phyloP scores from a whole-genome alignment of 2,113 vertebrate species.

The Laticauda laticaudata region DNA sequence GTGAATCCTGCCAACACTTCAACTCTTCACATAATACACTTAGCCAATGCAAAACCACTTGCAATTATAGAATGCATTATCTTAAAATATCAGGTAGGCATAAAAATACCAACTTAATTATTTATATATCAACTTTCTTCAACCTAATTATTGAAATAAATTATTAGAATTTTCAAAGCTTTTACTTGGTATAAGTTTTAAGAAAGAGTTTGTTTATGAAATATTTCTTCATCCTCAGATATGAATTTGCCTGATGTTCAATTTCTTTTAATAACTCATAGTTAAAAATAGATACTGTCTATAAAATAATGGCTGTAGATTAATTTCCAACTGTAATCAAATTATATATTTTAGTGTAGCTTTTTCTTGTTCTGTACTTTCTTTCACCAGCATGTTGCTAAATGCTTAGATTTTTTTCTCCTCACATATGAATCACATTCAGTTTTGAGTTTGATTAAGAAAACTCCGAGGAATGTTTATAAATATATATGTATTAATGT shows the following conservation, averaged over 20 bases:
- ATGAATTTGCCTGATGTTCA: background rate
- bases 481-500: background rate
- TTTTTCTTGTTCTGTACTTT: background rate
- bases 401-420: background rate
- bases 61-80: constrained; percentile 74
- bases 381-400: background rate
- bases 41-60: constrained; percentile 80
- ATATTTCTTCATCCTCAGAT: background rate
- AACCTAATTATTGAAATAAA: background rate
- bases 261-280: background rate
- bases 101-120: background rate
- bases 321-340: background rate
- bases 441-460: background rate
- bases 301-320: background rate
- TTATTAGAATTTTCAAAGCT: background rate
- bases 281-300: background rate
- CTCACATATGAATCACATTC: background rate
- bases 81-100: constrained; percentile 77
- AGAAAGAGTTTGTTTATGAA: background rate
- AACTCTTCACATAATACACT: constrained; percentile 69
- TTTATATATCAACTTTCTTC: background rate
- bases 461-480: background rate
- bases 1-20: constrained; percentile 81
- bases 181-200: background rate
- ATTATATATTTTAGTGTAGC: background rate